Percentiles rank a stretch among this genome's conserved stretches.
These are phyloP conservation scores for Darevskia nairensis DNA, from an alignment of 2,797 vertebrate species.

Conservation along the genomic window DNA sequence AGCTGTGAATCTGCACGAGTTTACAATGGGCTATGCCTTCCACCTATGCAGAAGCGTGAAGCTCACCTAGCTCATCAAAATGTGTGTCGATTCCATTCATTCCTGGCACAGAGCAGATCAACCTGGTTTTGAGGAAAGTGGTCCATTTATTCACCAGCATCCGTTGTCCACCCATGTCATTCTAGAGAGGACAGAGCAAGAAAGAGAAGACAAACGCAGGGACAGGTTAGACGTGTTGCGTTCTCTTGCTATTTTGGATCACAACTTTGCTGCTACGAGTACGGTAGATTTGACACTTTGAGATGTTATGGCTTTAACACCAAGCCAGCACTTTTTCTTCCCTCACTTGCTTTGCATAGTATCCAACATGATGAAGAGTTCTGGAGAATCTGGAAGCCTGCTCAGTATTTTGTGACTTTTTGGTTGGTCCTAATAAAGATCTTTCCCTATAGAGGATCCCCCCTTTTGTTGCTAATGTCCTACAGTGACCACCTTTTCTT, in stretches of 20 bases:
- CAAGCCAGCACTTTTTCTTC: no score
- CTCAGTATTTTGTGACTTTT: background rate
- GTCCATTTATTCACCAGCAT: conserved; percentile 97
- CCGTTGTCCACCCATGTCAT: conserved; percentile 93
- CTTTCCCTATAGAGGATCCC: background rate
- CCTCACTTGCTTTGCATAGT: no score
- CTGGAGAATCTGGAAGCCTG: background rate
- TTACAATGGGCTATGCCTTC: background rate
- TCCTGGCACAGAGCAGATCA: conserved; percentile 94
- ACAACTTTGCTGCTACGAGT: background rate
- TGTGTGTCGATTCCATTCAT: conserved; percentile 92
- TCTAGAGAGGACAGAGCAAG: conserved; percentile 78
- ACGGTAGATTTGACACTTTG: conserved; percentile 6
- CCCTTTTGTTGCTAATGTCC: background rate
- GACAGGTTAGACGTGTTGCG: background rate
- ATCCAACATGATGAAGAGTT: background rate
- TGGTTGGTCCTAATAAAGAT: background rate
- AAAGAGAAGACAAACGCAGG: conserved; percentile 26
- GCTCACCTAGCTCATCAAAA: conserved; percentile 94
- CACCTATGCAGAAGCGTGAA: background rate
- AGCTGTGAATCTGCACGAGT: background rate
- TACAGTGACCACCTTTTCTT: conserved; percentile 11
- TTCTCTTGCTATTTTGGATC: background rate
- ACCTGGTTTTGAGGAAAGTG: conserved; percentile 92
- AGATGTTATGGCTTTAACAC: no score